These are phyloP conservation scores for Himalopsyche anomala DNA, from an alignment of 2,888 invertebrate species.

Conservation along the genomic window DNA sequence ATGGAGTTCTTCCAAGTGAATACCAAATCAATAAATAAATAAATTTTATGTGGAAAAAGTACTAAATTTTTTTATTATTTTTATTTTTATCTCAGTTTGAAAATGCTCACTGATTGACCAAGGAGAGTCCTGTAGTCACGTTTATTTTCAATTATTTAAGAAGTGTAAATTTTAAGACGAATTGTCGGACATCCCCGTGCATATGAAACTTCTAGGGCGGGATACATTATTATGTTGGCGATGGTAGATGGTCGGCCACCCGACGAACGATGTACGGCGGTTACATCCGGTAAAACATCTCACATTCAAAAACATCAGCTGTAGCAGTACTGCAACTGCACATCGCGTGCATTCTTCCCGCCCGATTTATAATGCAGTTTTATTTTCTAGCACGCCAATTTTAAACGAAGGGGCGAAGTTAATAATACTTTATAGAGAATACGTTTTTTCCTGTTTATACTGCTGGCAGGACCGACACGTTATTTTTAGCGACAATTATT, in stretches of 20 bases:
- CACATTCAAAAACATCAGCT: conserved; percentile 49
- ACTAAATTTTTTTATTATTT: too few relatives aligned
- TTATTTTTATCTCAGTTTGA: too few relatives aligned
- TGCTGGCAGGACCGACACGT: too few relatives aligned
- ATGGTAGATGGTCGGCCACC: conserved; percentile 33
- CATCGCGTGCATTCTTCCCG: conserved; percentile 44
- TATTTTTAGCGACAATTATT: too few relatives aligned
- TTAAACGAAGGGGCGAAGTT: conserved; percentile 15
- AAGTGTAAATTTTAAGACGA: background rate
- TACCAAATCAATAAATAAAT: too few relatives aligned
- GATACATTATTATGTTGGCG: conserved; percentile 23
- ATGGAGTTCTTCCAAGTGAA: too few relatives aligned
- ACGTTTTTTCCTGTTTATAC: background rate
- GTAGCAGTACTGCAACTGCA: background rate
- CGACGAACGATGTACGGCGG: conserved; percentile 60
- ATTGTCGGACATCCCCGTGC: background rate
- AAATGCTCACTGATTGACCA: too few relatives aligned
- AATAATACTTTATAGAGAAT: conserved; percentile 4
- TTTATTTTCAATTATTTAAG: too few relatives aligned
- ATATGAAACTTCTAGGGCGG: background rate
- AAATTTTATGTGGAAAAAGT: too few relatives aligned
- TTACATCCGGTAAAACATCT: conserved; percentile 59
- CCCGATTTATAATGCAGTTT: conserved; percentile 38
- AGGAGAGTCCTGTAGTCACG: too few relatives aligned
- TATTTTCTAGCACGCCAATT: conserved; percentile 26